Conservation (phyloP, 2,797 vertebrate genomes). For the Zonotrichia albicollis region DNA sequence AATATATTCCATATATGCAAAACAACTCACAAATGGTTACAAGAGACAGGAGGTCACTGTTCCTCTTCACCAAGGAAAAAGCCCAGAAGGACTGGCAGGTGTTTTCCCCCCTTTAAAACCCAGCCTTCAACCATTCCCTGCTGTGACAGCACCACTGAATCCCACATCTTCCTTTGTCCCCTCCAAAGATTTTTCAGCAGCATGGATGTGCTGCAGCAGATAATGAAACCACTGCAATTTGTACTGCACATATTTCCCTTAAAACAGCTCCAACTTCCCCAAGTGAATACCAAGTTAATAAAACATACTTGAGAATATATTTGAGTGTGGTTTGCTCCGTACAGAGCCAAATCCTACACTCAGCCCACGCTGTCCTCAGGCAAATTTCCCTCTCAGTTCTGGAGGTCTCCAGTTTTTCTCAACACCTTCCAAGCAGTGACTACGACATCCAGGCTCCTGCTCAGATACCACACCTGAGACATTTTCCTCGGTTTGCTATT, state of each 20-base stretch:
- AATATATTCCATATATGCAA: background rate
- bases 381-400: background rate
- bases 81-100: background rate
- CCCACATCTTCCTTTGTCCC: background rate
- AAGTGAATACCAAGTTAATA: background rate
- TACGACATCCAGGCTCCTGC: background rate
- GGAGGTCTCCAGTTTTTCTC: background rate
- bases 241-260: background rate
- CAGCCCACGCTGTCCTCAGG: constrained; percentile 15
- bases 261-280: background rate
- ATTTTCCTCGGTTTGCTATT: background rate
- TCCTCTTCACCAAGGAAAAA: background rate
- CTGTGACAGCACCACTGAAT: background rate
- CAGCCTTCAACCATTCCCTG: background rate
- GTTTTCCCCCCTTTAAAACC: background rate
- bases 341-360: background rate
- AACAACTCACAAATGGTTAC: background rate
- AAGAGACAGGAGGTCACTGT: background rate
- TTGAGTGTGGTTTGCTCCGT: background rate
- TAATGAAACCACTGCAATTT: background rate
- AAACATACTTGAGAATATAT: constrained; percentile 8
- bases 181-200: background rate
- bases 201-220: background rate
- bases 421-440: background rate
- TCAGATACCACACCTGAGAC: background rate